Base-by-base conservation (phyloP, 2,888 invertebrate species). In the Napeogenes sylphis region DNA sequence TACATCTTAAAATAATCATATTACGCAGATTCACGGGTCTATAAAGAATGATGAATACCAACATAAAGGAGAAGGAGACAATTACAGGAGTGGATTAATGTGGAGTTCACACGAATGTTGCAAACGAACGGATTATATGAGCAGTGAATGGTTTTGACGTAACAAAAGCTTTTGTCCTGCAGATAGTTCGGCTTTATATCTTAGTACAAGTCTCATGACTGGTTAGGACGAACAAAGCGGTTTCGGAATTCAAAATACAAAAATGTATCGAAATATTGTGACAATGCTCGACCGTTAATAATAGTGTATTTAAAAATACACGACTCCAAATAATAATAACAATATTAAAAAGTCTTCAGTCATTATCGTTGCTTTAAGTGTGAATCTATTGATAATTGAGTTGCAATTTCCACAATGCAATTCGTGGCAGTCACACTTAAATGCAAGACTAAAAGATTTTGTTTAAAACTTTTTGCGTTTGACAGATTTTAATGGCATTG, bases 121-220 rank as follows among this genome's bases (percentile, higher is more conserved):
- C 51, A 12, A 51, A 51, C 51, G 51, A 30, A 51, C 30, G 30
- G 51, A 51, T 51, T 51, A 30, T 51, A 51, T 51, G 51, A 51
- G 30, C 30, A 30, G 12, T 30, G 30, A 12, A 10, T 42, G 51
- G 51, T 21, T 51, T 30, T 51, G 30, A 51, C 30, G 30, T 30
- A 51, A 51, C 51, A 51, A 51, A 30, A 51, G 51, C 51, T 51
- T 30, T 51, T 51, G 51, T 51, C 21, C 51, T 51, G 21, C 51
- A 30, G 51, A 51, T n/a, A 51, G 51, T 51, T 51, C 51, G 30
- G 51, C 51, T 51, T 51, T 51, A 51, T 51, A 30, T 51, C 51
- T 51, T 51, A 51, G 51, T 51, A 30, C 12, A 30, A 51, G 30
- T 51, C 51, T 51, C 47, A 51, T 51, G 51, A 51, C 51, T 51